phyloP scores from a whole-genome alignment of 2,113 vertebrate species.

The Serilophus lunatus region DNA sequence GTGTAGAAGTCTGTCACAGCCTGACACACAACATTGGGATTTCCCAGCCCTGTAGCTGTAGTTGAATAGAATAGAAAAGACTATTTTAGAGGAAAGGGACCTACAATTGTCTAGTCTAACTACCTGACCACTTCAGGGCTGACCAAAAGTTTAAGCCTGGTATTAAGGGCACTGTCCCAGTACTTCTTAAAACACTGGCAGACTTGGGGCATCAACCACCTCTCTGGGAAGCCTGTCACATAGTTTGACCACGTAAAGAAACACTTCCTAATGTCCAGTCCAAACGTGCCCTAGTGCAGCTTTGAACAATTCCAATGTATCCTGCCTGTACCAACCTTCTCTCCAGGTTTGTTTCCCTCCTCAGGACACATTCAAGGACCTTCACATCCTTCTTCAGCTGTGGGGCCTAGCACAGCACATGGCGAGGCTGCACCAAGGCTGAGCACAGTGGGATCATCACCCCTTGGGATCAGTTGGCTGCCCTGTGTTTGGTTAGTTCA shows the following conservation, averaged over 20 bases:
- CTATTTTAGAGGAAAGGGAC: neutral
- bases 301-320: rapidly evolving
- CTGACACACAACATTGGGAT: rapidly evolving
- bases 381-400: neutral
- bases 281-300: neutral
- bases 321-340: neutral
- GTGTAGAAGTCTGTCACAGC: neutral
- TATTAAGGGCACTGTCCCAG: neutral
- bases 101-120: neutral
- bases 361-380: neutral
- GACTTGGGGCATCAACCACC: rapidly evolving
- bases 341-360: neutral
- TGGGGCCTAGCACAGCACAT: too few relatives aligned
- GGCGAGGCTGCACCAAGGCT: rapidly evolving
- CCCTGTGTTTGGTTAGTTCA: neutral
- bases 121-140: neutral
- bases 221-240: neutral
- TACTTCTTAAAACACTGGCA: neutral
- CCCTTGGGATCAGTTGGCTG: neutral
- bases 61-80: neutral
- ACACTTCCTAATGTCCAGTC: neutral
- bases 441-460: rapidly evolving
- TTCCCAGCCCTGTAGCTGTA: neutral
- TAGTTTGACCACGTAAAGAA: neutral
- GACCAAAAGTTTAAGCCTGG: neutral